Evolutionary conservation across 2,888 invertebrate genomes (phyloP), one percentile per base, ranked within the genome.

Genomic region (Dicyrtomina minuta): DNA sequence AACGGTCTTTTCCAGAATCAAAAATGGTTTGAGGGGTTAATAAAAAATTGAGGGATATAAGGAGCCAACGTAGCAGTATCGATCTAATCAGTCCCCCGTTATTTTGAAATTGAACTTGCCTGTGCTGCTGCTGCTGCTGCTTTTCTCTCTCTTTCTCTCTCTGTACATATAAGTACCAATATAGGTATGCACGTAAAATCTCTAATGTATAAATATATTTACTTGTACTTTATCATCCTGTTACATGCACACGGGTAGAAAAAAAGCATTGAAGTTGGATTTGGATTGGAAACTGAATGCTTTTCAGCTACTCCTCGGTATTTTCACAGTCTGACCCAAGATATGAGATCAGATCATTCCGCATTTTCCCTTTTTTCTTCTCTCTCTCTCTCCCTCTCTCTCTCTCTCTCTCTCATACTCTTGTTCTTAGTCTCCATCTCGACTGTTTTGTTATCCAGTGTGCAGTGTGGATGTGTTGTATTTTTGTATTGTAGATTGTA

Each of bases 1-100:
- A 77, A 75, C 75, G 71, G 71, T 74, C 72, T 75, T 75, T 74
- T 70, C 73, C 70, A 69, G 75, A 74, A 75, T 76, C 68, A 75
- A 77, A 77, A 77, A 77, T 77, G 77, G 77, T 77, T 77, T 74
- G 77, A 77, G 77, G 77, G 77, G 77, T 77, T 77, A 77, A 77
- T 77, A 77, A 77, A 77, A 77, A 77, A 77, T 74, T 75, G 74
- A 75, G 75, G 74, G 73, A 68, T 68, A 66, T 66, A 66, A 72
- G 60, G 60, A 70, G 70, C 46, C 55, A 61, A 51, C 46, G 56
- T 56, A 69, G 58, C 60, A 70, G 71, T 75, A 75, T 76, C 74
- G 75, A 76, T 76, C 74, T 75, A 76, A 76, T 76, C 76, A 75
- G 72, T 66, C 69, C 68, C 68, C 72, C 61, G 65, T 72, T 72